Evolutionary conservation across 2,888 invertebrate genomes (phyloP).

Genomic region (Mythimna impura): DNA sequence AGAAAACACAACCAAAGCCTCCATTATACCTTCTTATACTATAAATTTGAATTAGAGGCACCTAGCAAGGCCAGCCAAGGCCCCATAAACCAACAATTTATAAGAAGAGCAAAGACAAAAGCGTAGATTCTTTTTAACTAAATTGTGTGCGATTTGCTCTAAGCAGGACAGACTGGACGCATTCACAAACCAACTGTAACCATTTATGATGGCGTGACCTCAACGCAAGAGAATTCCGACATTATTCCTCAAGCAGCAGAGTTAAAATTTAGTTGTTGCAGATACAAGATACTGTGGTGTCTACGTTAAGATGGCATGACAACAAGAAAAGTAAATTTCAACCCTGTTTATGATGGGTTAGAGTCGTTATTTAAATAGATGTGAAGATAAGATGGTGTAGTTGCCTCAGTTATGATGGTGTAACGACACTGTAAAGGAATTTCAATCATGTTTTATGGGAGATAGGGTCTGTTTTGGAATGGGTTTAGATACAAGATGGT

Average conservation of each 20-base stretch:
- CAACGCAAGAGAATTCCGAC: neutral
- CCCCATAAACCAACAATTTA: constrained; percentile 50
- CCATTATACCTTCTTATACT: neutral
- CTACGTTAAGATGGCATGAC: constrained; percentile 16
- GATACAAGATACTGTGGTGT: neutral
- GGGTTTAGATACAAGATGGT: constrained; percentile 12
- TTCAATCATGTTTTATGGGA: neutral
- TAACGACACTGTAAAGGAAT: neutral
- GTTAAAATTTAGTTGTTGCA: constrained; percentile 3
- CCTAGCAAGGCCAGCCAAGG: constrained; percentile 7
- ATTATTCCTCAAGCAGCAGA: neutral
- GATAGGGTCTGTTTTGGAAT: constrained; percentile 17
- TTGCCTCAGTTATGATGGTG: constrained; percentile 9
- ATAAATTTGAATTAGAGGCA: constrained; percentile 38
- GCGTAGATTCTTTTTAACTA: constrained; percentile 60
- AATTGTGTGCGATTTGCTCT: constrained; percentile 65
- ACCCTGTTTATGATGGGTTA: neutral
- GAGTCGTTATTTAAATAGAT: constrained; percentile 8
- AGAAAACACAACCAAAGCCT: too few species aligned
- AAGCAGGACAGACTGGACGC: constrained; percentile 56
- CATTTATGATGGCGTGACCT: constrained; percentile 52
- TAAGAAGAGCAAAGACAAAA: constrained; percentile 42
- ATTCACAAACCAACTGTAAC: constrained; percentile 49
- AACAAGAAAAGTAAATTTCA: neutral
- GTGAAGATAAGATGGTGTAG: constrained; percentile 1